Percentiles rank a stretch among this genome's conserved stretches.
Evolutionary conservation across 2,888 invertebrate genomes (phyloP).

Genomic region (Phytoseiulus persimilis): DNA sequence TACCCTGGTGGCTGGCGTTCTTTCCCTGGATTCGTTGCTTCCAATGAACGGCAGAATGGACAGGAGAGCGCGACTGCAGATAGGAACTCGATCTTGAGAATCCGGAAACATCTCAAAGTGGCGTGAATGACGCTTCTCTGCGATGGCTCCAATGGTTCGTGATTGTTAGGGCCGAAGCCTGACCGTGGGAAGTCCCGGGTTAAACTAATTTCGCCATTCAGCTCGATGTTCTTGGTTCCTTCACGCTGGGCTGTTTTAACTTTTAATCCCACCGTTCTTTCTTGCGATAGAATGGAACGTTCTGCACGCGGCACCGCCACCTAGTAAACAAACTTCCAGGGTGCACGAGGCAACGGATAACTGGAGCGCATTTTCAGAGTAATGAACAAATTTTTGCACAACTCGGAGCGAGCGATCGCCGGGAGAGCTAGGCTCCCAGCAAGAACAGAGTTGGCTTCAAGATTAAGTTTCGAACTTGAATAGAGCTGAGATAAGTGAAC

Average conservation of each 20-base stretch:
- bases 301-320: background rate
- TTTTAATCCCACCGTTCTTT: background rate
- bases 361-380: background rate
- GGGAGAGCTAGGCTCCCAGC: background rate
- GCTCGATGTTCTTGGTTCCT: background rate
- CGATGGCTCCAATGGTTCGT: no score
- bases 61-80: no score
- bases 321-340: no score
- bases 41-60: no score
- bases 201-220: background rate
- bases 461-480: constrained; percentile 5
- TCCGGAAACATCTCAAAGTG: no score
- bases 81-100: no score
- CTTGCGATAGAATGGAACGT: background rate
- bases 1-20: no score
- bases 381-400: background rate
- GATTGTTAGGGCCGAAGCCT: background rate
- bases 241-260: background rate
- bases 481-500: background rate
- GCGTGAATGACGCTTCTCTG: no score
- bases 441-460: background rate
- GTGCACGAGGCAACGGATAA: no score
- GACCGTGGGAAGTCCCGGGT: background rate
- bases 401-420: background rate
- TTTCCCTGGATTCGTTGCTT: no score